Evolutionary conservation across 2,888 invertebrate species (phyloP), one percentile per base, ranked within the genome.

Genomic region (Timema podura): DNA sequence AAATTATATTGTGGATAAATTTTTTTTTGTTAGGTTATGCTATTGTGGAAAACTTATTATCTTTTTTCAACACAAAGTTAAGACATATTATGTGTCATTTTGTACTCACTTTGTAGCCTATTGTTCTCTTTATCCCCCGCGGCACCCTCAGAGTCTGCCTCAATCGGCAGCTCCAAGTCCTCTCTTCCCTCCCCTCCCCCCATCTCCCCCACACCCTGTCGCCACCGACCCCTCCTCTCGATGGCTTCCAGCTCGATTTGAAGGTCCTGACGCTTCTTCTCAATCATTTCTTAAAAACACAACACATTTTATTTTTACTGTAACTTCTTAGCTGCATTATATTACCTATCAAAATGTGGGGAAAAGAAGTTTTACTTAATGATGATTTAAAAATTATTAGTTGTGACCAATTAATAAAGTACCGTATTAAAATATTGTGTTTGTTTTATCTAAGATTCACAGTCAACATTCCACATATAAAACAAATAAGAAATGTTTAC

Each of bases 241-340:
- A 91, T 88, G 73, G 86, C 84, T 73, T 83, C 83, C 16, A 91
- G 79, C 77, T 91, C 89, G 7, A 87, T 86, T 76, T 88, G 85
- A 0, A 91, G 83, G 75, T 87, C 86, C 72, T 84, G 82, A 6
- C 87, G 84, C 76, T 88, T 89, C 76, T 85, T 86, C 66, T 84
- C 84, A 78, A 91, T 87, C 77, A 85, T 85, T 79, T 87, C 90
- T 89, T 49, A 65, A 67, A 67, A 48, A n/a, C 48, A 64, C 45
- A 59, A 66, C 48, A 49, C 46, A 65, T 70, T 68, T 46, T 0
- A 16, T 11, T 57, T 15, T 13, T 10, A 57, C 15, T 15, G 57
- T 9, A 57, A 57, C 15, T 16, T 16, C 57, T 8, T 49, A 51
- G 13, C 5, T 51, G 15, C 13, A 51, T n/a, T n/a, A 51, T 51